phyloP scores from a whole-genome alignment of 2,797 vertebrate species.

The Fistularia commersonii region DNA sequence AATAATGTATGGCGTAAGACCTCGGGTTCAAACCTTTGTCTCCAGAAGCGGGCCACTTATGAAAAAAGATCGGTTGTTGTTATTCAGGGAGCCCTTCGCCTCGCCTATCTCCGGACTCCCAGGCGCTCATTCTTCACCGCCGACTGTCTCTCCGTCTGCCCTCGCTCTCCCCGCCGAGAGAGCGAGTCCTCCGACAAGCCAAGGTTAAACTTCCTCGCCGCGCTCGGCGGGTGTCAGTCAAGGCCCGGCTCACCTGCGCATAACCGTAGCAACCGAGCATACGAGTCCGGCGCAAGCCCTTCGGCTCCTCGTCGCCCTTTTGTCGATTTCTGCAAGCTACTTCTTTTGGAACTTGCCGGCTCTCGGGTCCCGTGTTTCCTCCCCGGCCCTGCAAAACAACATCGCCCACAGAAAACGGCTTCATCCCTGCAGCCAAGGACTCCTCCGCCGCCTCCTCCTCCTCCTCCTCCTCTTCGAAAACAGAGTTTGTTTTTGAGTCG shows the following conservation, averaged over 20 bases:
- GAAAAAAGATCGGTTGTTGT: slow-evolving; percentile 49
- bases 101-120: slow-evolving; percentile 37
- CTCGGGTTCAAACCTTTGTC: slow-evolving; percentile 70
- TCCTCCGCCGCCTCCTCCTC: slow-evolving; percentile 27
- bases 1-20: slow-evolving; percentile 75
- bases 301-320: slow-evolving; percentile 77
- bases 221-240: slow-evolving; percentile 71
- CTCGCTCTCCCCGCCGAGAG: slow-evolving; percentile 58
- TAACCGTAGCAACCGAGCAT: slow-evolving; percentile 55
- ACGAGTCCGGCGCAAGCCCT: slow-evolving; percentile 66
- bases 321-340: slow-evolving; percentile 79
- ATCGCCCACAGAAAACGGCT: slow-evolving; percentile 40
- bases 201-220: slow-evolving; percentile 80
- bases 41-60: slow-evolving; percentile 58
- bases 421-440: slow-evolving; percentile 25
- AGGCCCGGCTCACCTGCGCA: slow-evolving; percentile 71
- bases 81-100: slow-evolving; percentile 56
- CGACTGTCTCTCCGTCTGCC: slow-evolving; percentile 48
- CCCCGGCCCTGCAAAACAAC: slow-evolving; percentile 29
- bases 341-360: slow-evolving; percentile 49
- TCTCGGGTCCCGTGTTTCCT: slow-evolving; percentile 24
- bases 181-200: slow-evolving; percentile 64
- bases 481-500: no score
- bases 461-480: no score
- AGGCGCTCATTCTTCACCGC: slow-evolving; percentile 37